Base-by-base conservation (phyloP, 2,888 invertebrate species). In the Norana najaformis region DNA sequence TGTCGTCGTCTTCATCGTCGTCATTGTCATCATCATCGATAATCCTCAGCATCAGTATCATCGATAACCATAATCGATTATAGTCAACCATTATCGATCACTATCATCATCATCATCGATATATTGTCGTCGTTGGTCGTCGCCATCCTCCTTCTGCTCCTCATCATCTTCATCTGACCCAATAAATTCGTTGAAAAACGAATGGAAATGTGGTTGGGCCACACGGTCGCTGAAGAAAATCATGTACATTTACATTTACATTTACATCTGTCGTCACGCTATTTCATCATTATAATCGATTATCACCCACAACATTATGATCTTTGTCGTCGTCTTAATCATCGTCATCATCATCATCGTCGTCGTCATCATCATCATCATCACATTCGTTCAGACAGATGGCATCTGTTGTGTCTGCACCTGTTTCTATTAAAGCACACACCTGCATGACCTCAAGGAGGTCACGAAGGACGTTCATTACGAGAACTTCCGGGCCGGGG, bases 401-500 rank as follows among this genome's bases (percentile, higher is more conserved):
- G 69, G 16, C 8, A 69, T n/a, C n/a, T 69, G 69, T 69, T 69
- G n/a, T n/a, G n/a, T 69, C n/a, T 69, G 23, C 13, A 69, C n/a
- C 69, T 69, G 69, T 69, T 69, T n/a, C 14, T 36, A n/a, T 89
- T 88, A 34, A 88, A 92, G 92, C 89, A 92, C 92, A 5, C 92
- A 92, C 89, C 90, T 92, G 91, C 92, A 92, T 88, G 92, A 92
- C 85, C 91, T 92, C 88, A 92, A 92, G 90, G 92, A 92, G 35
- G 90, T 91, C 53, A 92, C 92, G 13, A 53, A 91, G 37, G 92
- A 92, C 83, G 53, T 91, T 30, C 92, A 92, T 89, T 92, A 92
- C 83, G 92, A 92, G 90, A 92, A 91, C 89, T 92, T 89, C 90
- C 41, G 92, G 23, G 92, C 92, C 35, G 97, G 98, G 95, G 98